Percentiles rank a stretch among this genome's conserved stretches.
phyloP scores from a whole-genome alignment of 2,113 vertebrate species.

The Stegastes partitus region DNA sequence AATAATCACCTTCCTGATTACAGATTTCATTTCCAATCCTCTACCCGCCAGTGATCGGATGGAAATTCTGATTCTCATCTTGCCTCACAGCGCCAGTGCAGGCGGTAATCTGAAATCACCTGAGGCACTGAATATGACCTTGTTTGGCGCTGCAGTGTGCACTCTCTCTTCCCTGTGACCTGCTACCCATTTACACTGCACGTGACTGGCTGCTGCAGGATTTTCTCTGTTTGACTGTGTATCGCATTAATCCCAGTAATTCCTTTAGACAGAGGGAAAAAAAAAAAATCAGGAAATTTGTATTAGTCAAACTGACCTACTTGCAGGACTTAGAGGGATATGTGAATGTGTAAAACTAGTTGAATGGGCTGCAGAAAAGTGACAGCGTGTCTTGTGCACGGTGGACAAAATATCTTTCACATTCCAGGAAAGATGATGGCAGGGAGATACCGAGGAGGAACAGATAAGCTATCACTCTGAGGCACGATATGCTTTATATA shows the following conservation, averaged over 20 bases:
- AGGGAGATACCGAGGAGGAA: neutral
- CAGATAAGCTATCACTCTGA: neutral
- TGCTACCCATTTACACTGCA: slow-evolving; percentile 42
- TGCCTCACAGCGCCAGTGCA: slow-evolving; percentile 32
- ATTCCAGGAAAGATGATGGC: slow-evolving; percentile 34
- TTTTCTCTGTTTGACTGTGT: slow-evolving; percentile 59
- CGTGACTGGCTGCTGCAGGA: slow-evolving; percentile 60
- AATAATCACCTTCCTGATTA: slow-evolving; percentile 58
- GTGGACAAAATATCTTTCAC: slow-evolving; percentile 8
- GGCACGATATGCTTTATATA: slow-evolving; percentile 4
- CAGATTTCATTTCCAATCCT: slow-evolving; percentile 60
- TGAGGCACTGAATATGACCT: slow-evolving; percentile 59
- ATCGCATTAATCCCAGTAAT: slow-evolving; percentile 75
- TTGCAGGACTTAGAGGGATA: slow-evolving; percentile 47
- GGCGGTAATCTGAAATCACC: slow-evolving; percentile 68
- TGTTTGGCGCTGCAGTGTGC: slow-evolving; percentile 32
- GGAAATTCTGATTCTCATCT: slow-evolving; percentile 47
- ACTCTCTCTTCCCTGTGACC: slow-evolving; percentile 38
- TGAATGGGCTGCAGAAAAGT: slow-evolving; percentile 52
- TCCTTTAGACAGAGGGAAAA: slow-evolving; percentile 66
- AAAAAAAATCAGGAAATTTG: slow-evolving; percentile 62
- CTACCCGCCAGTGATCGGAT: slow-evolving; percentile 30
- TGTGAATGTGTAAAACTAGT: slow-evolving; percentile 41
- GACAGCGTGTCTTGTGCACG: slow-evolving; percentile 46
- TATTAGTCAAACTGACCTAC: slow-evolving; percentile 70